Evolutionary conservation across 2,888 invertebrate species (phyloP), one percentile per base, ranked within the genome.

Genomic region (Drosophila anomalipes): DNA sequence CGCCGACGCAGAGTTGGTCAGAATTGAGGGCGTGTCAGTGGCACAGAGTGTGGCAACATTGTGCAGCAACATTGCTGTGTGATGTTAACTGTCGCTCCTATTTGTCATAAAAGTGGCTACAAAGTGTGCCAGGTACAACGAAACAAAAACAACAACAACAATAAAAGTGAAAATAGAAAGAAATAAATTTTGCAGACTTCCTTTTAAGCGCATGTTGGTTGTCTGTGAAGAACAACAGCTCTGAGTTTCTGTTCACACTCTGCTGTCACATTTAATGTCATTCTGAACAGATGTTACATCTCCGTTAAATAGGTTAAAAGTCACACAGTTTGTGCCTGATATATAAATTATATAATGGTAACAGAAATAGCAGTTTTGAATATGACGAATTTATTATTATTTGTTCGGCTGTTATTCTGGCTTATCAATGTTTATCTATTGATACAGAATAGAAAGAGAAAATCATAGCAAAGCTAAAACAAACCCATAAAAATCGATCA

Each of bases 31-130:
- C 85, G 86, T 82, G 85, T 66, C 74, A 68, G 70, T 66, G 61
- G 79, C 74, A 64, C 59, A 44, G 44, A 57, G 58, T 52, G 61
- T 86, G 85, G 87, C 88, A 77, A 86, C 75, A 84, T 78, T 41
- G 49, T 56, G 28, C 56, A 56, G 37, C 56, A 35, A 26, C 26
- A 39, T 39, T 30, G 51, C 39, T 28, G 54, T 49, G 44, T 58
- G 59, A 53, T 33, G 58, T 66, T 59, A 52, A 58, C 32, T 63
- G 53, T 49, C 70, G 71, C 77, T 74, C 57, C 65, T 78, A 86
- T 90, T 78, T 86, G 90, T 88, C 85, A 88, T 90, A 90, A 90
- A 90, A 86, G 81, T 81, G 78, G 89, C 89, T 73, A 90, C 85
- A 86, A 90, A 90, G 83, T 86, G 83, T 74, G 74, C 67, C 81